phyloP scores from a whole-genome alignment of 2,888 invertebrate species.

The Dasypolia templi region DNA sequence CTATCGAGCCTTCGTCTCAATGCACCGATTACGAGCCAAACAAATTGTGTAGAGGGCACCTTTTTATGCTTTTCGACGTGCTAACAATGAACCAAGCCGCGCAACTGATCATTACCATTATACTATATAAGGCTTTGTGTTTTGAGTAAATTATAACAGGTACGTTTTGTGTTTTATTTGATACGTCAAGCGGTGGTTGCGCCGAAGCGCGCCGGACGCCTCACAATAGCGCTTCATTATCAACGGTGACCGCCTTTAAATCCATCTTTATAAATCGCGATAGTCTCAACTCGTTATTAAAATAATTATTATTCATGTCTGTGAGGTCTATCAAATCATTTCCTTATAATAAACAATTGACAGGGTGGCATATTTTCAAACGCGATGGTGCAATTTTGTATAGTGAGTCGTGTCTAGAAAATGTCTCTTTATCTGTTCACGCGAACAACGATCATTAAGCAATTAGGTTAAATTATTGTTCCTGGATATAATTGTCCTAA shows the following conservation, averaged over 20 bases:
- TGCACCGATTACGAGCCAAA: conserved; percentile 86
- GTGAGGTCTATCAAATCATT: conserved; percentile 65
- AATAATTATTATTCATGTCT: conserved; percentile 73
- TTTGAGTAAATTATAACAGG: conserved; percentile 91
- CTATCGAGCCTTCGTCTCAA: conserved; percentile 76
- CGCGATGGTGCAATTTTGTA: conserved; percentile 74
- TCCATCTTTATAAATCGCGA: conserved; percentile 76
- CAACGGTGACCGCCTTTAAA: conserved; percentile 86
- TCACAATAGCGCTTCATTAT: conserved; percentile 87
- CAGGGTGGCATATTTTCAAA: conserved; percentile 74
- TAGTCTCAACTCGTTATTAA: conserved; percentile 75
- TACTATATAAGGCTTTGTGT: conserved; percentile 89
- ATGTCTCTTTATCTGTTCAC: conserved; percentile 74
- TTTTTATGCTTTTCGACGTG: conserved; percentile 87
- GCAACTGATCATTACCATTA: conserved; percentile 90
- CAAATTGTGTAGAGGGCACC: conserved; percentile 86
- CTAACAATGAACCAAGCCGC: conserved; percentile 87
- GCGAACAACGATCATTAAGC: conserved; percentile 81
- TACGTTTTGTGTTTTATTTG: conserved; percentile 85
- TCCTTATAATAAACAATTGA: conserved; percentile 72
- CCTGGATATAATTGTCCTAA: conserved; percentile 78
- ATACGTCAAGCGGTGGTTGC: conserved; percentile 78
- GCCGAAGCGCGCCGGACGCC: conserved; percentile 73
- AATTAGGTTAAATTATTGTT: conserved; percentile 84
- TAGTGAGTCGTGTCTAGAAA: conserved; percentile 76